Evolutionary conservation across 2,113 vertebrate genomes (phyloP), one percentile per base, ranked within the genome.

Genomic region (Pipra filicauda): DNA sequence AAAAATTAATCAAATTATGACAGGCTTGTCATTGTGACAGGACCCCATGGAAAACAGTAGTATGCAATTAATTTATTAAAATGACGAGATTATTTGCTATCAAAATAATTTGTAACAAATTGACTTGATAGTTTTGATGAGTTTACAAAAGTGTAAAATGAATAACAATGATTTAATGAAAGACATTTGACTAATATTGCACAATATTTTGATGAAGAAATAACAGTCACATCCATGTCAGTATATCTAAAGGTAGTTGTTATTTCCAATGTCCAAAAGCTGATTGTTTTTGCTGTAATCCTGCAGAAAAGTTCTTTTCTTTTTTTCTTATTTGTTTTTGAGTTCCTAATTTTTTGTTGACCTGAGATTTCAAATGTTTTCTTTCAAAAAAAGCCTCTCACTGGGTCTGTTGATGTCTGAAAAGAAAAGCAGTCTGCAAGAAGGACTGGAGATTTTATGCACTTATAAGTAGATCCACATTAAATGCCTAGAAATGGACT

Each of bases 201-300:
- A 6, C 41, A 62, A 6, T 33, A 33, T 87, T 89, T 74, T 49
- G 19, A 66, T 81, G n/a, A 89, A 62, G 37, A 73, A 70, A 19
- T 67, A 64, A n/a, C 11, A 46, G 52, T 70, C 22, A 66, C 8
- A n/a, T 77, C 28, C 26, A 41, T 11, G 15, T 62, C 37, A 78
- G 22, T 69, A 51, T 51, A 30, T 73, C 0, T 1, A 76, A 81
- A 58, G 0, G 0, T 16, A 52, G 3, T 37, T 46, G 16, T 62
- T 51, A 51, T 51, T 85, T 95, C 51, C 17, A 21, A 12, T 17
- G 35, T 57, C n/a, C 21, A 90, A 87, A 88, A 71, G 26, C 3
- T 37, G n/a, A 8, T 22, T 66, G 2, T 48, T 87, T 77, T 48
- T 52, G 23, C 41, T 61, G 46, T 14, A 66, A 76, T 51, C 30